Evolutionary conservation across 2,113 vertebrate genomes (phyloP).

Genomic region (Oxyruncus cristatus): DNA sequence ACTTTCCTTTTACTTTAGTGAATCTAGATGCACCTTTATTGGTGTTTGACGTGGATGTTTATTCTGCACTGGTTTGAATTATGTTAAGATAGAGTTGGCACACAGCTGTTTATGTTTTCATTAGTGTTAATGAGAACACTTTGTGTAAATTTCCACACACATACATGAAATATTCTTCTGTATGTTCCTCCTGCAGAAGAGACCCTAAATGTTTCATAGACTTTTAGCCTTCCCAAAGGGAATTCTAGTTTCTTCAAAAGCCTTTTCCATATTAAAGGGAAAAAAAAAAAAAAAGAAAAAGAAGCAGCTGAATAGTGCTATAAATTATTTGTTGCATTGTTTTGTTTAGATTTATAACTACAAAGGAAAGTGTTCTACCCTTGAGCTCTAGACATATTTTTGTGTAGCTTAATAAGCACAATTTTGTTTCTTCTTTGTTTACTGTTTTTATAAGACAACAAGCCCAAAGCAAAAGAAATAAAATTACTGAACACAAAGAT

Average conservation of each 20-base stretch:
- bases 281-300: not conserved
- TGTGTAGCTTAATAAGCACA: not conserved
- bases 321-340: not conserved
- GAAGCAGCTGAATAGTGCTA: not conserved
- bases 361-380: not conserved
- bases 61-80: not conserved
- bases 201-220: not conserved
- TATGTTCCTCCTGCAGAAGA: not conserved
- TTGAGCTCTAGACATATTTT: not conserved
- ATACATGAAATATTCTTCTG: not conserved
- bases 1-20: not conserved
- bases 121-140: conserved; percentile 1
- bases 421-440: not conserved
- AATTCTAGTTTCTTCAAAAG: not conserved
- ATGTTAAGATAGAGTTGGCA: not conserved
- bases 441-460: not conserved
- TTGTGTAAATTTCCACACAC: not conserved
- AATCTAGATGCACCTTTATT: not conserved
- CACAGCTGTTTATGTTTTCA: not conserved
- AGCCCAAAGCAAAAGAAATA: not conserved
- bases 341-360: not conserved
- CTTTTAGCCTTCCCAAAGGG: not conserved
- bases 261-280: not conserved
- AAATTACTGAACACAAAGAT: not conserved
- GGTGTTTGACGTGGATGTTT: conserved; percentile 15